These are phyloP conservation scores for Formicarius rufipectus DNA, from an alignment of 2,113 vertebrate species.

Conservation along the genomic window DNA sequence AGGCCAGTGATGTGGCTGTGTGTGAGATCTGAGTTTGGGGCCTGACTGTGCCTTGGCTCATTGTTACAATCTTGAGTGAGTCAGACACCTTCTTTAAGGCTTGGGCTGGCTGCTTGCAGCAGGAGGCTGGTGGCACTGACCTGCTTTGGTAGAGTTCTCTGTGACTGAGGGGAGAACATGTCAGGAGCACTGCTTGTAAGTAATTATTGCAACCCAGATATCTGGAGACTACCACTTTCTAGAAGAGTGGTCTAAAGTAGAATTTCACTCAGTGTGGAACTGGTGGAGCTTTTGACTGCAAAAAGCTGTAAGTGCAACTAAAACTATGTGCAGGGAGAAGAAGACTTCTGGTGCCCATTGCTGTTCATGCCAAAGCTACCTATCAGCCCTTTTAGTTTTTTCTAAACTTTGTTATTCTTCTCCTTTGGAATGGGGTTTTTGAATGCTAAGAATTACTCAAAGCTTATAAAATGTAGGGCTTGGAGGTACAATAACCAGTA, in stretches of 20 bases:
- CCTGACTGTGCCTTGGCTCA: background rate
- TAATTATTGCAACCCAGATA: background rate
- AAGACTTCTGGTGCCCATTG: background rate
- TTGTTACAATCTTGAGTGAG: fast-evolving
- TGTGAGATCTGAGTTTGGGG: background rate
- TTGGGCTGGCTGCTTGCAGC: background rate
- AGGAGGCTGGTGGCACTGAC: background rate
- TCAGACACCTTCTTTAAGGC: background rate
- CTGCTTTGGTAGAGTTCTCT: background rate
- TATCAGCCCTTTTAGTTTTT: fast-evolving
- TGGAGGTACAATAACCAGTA: background rate
- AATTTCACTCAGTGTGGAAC: background rate
- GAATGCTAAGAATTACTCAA: conserved; percentile 4
- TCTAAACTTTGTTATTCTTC: background rate
- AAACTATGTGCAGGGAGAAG: background rate
- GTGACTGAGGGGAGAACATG: background rate
- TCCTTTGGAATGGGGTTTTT: conserved; percentile 3
- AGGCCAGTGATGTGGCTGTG: background rate
- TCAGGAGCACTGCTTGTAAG: background rate
- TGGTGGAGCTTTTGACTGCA: background rate
- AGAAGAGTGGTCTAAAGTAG: background rate
- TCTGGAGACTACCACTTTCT: background rate
- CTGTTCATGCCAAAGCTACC: background rate
- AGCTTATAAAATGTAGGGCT: background rate
- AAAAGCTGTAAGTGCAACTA: background rate